phyloP scores from a whole-genome alignment of 2,888 invertebrate species.

The Dynastes hyllus region DNA sequence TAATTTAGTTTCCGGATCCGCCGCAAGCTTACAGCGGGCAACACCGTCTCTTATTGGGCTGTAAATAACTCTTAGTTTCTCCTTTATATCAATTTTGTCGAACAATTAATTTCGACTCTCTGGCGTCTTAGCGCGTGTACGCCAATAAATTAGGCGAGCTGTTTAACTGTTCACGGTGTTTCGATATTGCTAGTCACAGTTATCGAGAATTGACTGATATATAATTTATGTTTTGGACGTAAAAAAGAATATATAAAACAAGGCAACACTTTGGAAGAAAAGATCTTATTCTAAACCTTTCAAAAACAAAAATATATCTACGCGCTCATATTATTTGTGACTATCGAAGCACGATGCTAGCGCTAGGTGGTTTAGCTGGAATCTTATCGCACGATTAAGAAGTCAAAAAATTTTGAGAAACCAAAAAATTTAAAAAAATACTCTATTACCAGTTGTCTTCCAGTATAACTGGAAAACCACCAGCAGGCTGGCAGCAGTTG shows the following conservation, averaged over 20 bases:
- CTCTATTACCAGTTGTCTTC: no score
- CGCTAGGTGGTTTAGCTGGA: no score
- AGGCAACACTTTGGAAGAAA: neutral
- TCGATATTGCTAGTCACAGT: constrained; percentile 21
- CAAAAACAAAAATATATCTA: neutral
- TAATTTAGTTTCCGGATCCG: constrained; percentile 66
- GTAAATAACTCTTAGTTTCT: constrained; percentile 60
- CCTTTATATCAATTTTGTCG: constrained; percentile 55
- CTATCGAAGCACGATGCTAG: no score
- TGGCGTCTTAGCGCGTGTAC: neutral
- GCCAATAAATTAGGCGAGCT: constrained; percentile 38
- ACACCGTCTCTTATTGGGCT: constrained; percentile 59
- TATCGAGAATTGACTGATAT: neutral
- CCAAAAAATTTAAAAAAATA: no score
- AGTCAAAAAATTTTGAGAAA: no score
- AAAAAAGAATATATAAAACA: neutral
- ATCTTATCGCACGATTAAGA: no score
- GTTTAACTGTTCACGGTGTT: constrained; percentile 19
- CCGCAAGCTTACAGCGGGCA: constrained; percentile 62
- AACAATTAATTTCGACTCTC: constrained; percentile 49
- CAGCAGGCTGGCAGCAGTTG: no score
- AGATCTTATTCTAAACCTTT: neutral
- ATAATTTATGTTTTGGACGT: neutral
- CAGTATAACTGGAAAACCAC: no score
- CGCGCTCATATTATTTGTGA: neutral